A percentile compares a stretch with the other conserved stretches of the same genome.
Conservation (phyloP, 2,888 invertebrate genomes). For the Lithophane leautieri region DNA sequence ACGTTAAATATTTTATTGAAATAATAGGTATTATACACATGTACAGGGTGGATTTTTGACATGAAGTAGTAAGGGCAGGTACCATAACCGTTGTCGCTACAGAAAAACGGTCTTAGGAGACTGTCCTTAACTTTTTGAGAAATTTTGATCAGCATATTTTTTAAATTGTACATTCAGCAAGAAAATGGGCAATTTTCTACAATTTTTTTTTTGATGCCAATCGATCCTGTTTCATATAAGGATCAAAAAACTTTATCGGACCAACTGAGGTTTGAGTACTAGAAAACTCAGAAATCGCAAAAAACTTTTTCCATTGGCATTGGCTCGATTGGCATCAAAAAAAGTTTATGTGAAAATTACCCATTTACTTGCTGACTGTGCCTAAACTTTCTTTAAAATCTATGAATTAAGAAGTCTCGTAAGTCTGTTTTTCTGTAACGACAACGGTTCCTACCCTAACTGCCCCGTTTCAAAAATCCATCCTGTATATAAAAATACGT, state of each 20-base stretch:
- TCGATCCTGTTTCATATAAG: no score
- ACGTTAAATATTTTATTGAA: conserved; percentile 9
- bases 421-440: background rate
- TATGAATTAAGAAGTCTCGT: background rate
- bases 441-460: background rate
- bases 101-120: background rate
- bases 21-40: background rate
- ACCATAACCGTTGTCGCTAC: background rate
- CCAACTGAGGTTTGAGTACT: no score
- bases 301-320: no score
- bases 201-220: background rate
- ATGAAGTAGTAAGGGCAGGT: background rate
- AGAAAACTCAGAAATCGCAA: no score
- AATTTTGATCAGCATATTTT: background rate
- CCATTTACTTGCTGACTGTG: no score
- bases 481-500: background rate
- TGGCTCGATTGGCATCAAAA: no score
- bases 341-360: no score
- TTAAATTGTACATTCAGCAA: background rate
- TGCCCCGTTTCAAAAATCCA: background rate
- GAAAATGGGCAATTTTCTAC: background rate
- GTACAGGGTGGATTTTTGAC: background rate
- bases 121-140: background rate
- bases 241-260: no score
- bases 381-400: background rate